Evolutionary conservation across 2,113 vertebrate species (phyloP).

Genomic region (Todiramphus saurophagus): DNA sequence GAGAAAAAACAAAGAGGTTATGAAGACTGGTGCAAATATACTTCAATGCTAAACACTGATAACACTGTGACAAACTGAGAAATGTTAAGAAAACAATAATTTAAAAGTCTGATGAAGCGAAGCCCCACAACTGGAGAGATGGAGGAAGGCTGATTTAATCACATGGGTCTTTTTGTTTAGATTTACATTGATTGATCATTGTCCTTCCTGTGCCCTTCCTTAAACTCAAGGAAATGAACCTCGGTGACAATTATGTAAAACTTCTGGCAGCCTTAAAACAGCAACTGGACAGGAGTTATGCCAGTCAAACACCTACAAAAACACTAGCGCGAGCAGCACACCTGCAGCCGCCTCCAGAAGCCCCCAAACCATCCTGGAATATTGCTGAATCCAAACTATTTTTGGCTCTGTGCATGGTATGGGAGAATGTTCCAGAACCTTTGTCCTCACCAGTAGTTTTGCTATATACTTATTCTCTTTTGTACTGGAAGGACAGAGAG

Average conservation of each 20-base stretch:
- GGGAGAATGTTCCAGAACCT: neutral
- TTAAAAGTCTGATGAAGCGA: neutral
- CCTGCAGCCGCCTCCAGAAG: neutral
- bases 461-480: neutral
- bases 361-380: neutral
- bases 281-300: neutral
- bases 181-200: neutral
- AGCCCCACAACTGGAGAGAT: neutral
- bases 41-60: neutral
- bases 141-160: neutral
- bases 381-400: neutral
- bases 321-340: neutral
- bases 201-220: neutral
- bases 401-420: rapidly evolving
- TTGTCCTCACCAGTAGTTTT: neutral
- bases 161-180: neutral
- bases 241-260: neutral
- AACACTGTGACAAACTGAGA: neutral
- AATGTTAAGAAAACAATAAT: neutral
- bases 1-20: neutral
- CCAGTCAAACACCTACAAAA: neutral
- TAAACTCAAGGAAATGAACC: neutral
- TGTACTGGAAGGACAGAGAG: neutral
- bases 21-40: neutral
- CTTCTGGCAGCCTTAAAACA: neutral